Conservation (phyloP, 2,113 vertebrate species). For the Onychostruthus taczanowskii region DNA sequence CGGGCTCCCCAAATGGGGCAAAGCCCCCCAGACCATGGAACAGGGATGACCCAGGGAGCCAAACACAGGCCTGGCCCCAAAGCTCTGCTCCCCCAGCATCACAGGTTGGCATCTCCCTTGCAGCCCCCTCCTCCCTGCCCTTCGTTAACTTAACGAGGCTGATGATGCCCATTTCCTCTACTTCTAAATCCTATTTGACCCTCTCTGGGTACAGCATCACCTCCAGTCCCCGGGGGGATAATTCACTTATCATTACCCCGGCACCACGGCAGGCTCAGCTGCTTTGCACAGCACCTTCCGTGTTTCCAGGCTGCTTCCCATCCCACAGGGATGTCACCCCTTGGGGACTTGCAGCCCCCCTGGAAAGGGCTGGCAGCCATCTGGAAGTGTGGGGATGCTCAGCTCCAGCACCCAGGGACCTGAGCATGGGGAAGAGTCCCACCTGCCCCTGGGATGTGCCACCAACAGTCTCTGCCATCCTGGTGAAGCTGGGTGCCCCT, state of each 20-base stretch:
- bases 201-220: not conserved
- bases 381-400: not conserved
- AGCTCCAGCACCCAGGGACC: not conserved
- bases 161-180: not conserved
- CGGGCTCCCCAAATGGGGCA: accelerated
- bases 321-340: not conserved
- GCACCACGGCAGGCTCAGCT: not conserved
- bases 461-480: not conserved
- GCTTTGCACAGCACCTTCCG: accelerated
- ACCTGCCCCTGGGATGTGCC: not conserved
- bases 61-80: not conserved
- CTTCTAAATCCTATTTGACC: not conserved
- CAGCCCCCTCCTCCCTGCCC: not conserved
- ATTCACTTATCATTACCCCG: not conserved
- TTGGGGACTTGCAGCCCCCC: not conserved
- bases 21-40: not conserved
- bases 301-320: not conserved
- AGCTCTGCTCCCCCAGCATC: not conserved
- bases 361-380: not conserved
- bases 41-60: not conserved
- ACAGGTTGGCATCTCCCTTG: accelerated
- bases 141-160: not conserved
- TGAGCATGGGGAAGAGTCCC: not conserved
- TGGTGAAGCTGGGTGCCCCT: not conserved
- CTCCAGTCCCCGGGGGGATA: not conserved